Conservation (phyloP, 2,888 invertebrate genomes). For the Entomobrya proxima region DNA sequence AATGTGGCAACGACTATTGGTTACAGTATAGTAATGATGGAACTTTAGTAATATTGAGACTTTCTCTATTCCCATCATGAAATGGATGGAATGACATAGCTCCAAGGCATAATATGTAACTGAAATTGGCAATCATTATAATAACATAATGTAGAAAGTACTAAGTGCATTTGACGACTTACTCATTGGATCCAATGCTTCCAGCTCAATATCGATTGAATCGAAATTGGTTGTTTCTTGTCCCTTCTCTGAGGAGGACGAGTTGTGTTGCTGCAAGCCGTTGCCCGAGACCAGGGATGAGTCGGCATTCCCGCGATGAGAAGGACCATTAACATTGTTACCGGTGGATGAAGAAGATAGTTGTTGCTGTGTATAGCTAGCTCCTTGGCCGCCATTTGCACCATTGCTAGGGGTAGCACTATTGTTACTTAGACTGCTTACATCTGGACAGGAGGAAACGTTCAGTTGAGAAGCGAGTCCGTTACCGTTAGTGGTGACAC, state of each 20-base stretch:
- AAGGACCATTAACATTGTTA: conserved; percentile 46
- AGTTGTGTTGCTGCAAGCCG: conserved; percentile 15
- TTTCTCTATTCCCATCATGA: background rate
- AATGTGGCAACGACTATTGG: background rate
- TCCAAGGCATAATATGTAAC: conserved; percentile 16
- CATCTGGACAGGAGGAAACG: conserved; percentile 64
- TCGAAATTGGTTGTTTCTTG: conserved; percentile 73
- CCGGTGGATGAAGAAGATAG: conserved; percentile 30
- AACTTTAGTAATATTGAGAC: background rate
- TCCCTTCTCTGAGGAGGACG: conserved; percentile 43
- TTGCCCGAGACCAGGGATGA: conserved; percentile 47
- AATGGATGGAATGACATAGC: background rate
- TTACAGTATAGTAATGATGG: background rate
- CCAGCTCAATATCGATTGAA: conserved; percentile 80
- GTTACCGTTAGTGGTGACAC: conserved; percentile 62
- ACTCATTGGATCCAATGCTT: conserved; percentile 85
- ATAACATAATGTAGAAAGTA: conserved; percentile 2
- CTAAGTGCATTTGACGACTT: conserved; percentile 65
- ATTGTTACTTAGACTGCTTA: conserved; percentile 47
- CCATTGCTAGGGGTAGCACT: background rate
- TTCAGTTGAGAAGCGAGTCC: conserved; percentile 59
- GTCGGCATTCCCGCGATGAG: conserved; percentile 12
- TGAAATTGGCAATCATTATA: conserved; percentile 25
- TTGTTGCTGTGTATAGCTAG: conserved; percentile 51
- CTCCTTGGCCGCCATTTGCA: conserved; percentile 38